Evolutionary conservation across 2,888 invertebrate genomes (phyloP), one percentile per base, ranked within the genome.

Genomic region (Spodoptera picta): DNA sequence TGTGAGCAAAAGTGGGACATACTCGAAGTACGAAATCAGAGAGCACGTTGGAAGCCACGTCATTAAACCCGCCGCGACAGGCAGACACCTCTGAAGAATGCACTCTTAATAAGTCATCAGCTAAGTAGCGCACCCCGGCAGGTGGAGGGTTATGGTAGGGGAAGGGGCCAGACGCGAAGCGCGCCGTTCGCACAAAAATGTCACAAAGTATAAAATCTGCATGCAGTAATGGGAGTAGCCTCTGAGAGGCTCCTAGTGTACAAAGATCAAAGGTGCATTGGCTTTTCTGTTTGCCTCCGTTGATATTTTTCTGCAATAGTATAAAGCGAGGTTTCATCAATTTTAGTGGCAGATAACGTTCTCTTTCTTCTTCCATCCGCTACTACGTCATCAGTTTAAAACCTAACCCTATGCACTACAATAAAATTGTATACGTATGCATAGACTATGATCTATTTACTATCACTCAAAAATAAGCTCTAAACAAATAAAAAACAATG

Each of bases 31-130:
- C 86, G 83, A 85, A 89, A 87, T 82, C 89, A 88, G 72, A 74
- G 74, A 76, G 69, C 77, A 76, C 74, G 69, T 63, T 59, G 70
- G 72, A 87, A 82, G 87, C 91, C 92, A 93, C 92, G 89, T 91
- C 93, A 93, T 94, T 94, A 93, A 93, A 89, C 92, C 86, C 82
- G 83, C 88, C 83, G 86, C 90, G 92, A 89, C 91, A 90, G 87
- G 81, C 92, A 93, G 93, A 94, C 94, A 94, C 94, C 93, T 94
- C 91, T 87, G 89, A 93, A 94, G 94, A 94, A 94, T 94, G 92
- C 90, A 89, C 92, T 92, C 93, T 92, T 94, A 94, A 94, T 94
- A 94, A 94, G 94, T 94, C 94, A 94, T 94, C 94, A 93, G 94
- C 94, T 94, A 94, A 94, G 94, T 94, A 93, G 90, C 86, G 87